A percentile compares a stretch with the other conserved stretches of the same genome.
These are phyloP conservation scores for Procambarus virginalis DNA, from an alignment of 1,140 invertebrate genomes.

Conservation along the genomic window DNA sequence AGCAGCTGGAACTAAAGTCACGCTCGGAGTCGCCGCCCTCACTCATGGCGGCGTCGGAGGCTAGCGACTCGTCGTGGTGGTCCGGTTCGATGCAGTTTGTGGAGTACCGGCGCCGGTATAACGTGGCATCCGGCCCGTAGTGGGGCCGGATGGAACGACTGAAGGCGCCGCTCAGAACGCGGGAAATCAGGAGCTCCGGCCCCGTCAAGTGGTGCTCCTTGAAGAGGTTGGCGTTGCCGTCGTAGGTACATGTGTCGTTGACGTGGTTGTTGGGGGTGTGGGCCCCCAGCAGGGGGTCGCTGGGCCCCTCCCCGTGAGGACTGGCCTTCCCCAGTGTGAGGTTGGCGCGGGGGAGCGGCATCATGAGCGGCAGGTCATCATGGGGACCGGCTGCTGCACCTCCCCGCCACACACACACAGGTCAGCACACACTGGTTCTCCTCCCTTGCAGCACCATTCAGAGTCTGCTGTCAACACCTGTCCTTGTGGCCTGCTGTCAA, in stretches of 20 bases:
- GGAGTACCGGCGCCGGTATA: conserved; percentile 35
- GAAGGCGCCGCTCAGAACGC: conserved; percentile 32
- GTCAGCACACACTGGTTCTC: too few species aligned
- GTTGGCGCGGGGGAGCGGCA: conserved; percentile 43
- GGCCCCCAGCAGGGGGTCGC: conserved; percentile 10
- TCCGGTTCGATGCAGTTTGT: conserved; percentile 42
- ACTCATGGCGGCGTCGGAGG: conserved; percentile 44
- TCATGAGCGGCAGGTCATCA: conserved; percentile 46
- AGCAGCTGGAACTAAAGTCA: conserved; percentile 16
- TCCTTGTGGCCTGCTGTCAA: too few species aligned
- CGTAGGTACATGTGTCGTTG: conserved; percentile 50
- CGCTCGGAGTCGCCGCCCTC: conserved; percentile 45
- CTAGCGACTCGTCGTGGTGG: conserved; percentile 29
- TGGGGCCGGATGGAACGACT: neutral
- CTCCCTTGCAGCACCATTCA: too few species aligned
- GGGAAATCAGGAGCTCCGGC: conserved; percentile 35
- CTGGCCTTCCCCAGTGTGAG: conserved; percentile 2
- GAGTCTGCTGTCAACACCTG: too few species aligned
- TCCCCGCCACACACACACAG: too few species aligned
- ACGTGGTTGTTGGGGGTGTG: conserved; percentile 1
- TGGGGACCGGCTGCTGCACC: neutral
- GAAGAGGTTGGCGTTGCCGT: conserved; percentile 63
- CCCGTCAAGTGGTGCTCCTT: conserved; percentile 52
- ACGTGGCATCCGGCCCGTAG: neutral
- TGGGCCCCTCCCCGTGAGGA: neutral